These are phyloP conservation scores for Pachyramphus minor DNA, from an alignment of 2,113 vertebrate genomes.

Conservation along the genomic window DNA sequence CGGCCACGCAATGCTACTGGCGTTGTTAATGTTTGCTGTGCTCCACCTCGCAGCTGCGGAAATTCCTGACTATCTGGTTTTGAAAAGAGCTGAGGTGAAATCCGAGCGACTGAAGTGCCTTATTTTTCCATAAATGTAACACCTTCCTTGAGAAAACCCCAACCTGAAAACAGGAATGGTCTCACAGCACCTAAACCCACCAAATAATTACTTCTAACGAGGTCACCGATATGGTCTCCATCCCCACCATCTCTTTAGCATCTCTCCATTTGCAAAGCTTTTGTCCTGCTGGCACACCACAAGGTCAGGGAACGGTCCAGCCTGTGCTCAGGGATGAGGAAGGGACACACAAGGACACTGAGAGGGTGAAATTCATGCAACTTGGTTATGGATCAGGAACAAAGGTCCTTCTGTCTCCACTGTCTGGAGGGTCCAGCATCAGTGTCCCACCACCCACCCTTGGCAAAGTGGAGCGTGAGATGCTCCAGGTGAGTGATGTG, in stretches of 20 bases:
- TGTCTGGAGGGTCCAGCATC: neutral
- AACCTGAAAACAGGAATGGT: neutral
- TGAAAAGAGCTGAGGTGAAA: constrained; percentile 8
- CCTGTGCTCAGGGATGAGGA: neutral
- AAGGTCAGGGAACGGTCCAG: neutral
- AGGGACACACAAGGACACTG: neutral
- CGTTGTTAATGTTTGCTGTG: neutral
- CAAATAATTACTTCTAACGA: neutral
- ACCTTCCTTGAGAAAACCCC: constrained; percentile 15
- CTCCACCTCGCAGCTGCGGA: constrained; percentile 27
- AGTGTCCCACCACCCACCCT: neutral
- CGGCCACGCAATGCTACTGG: neutral
- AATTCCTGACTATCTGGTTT: constrained; percentile 49
- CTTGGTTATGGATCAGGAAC: rapidly evolving
- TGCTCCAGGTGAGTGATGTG: neutral
- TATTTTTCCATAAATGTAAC: neutral
- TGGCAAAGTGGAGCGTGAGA: neutral
- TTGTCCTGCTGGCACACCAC: rapidly evolving
- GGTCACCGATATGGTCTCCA: neutral
- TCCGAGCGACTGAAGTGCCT: neutral
- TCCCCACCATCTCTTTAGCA: neutral
- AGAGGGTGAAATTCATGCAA: neutral
- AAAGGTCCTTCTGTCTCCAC: neutral
- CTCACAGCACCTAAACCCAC: neutral
- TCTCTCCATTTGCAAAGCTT: neutral